phyloP scores from a whole-genome alignment of 64 coral and sea anemone species.

The Stichodactyla mertensii region DNA sequence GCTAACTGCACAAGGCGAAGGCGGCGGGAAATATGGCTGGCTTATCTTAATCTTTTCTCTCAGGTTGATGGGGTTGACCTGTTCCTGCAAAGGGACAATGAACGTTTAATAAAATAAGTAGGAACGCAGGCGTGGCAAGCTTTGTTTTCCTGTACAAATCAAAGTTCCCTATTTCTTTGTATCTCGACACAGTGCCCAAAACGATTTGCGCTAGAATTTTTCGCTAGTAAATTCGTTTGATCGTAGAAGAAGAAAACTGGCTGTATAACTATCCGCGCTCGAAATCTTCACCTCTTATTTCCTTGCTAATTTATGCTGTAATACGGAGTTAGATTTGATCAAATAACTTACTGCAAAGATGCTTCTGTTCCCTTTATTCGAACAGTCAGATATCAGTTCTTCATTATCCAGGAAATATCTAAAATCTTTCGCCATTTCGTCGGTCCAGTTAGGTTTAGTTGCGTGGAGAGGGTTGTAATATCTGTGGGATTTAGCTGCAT shows the following conservation, averaged over 20 bases:
- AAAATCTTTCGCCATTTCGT: constrained; percentile 24
- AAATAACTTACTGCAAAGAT: too few relatives aligned
- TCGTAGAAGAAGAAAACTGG: too few relatives aligned
- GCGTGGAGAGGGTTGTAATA: constrained; percentile 9
- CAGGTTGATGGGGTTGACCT: neutral
- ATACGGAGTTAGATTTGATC: too few relatives aligned
- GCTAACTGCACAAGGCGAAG: neutral
- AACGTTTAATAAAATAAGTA: neutral
- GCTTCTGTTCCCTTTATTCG: neutral
- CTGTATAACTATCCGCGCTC: too few relatives aligned
- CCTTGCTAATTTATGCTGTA: too few relatives aligned
- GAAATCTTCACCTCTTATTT: too few relatives aligned
- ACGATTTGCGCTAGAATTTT: too few relatives aligned
- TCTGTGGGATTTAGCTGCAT: neutral
- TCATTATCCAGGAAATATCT: constrained; percentile 7
- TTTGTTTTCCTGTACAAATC: too few relatives aligned
- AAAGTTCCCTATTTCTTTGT: too few relatives aligned
- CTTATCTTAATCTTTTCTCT: neutral
- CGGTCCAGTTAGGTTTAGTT: constrained; percentile 17
- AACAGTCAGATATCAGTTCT: neutral
- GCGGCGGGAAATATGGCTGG: neutral
- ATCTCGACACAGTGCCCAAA: too few relatives aligned
- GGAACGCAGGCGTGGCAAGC: neutral
- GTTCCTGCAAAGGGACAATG: neutral
- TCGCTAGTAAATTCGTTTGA: too few relatives aligned